phyloP scores from a whole-genome alignment of 2,888 invertebrate species.

The Cybosia mesomella region DNA sequence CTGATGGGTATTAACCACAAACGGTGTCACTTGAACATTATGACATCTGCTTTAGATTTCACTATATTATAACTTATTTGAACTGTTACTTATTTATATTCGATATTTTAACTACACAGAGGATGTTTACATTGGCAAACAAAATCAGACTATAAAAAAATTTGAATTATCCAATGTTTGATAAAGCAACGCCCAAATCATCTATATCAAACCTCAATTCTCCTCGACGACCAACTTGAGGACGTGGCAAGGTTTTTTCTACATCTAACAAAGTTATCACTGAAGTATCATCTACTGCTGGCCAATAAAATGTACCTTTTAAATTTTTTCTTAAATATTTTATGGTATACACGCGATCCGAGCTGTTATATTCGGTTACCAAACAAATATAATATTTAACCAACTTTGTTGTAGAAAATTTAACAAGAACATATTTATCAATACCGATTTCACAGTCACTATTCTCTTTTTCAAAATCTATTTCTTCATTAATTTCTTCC shows the following conservation, averaged over 20 bases:
- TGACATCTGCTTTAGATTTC: too few relatives aligned
- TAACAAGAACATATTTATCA: constrained; percentile 26
- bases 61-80: too few relatives aligned
- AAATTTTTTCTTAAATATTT: constrained; percentile 26
- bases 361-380: background rate
- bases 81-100: too few relatives aligned
- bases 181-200: constrained; percentile 21
- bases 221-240: constrained; percentile 27
- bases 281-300: constrained; percentile 22
- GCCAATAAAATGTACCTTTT: constrained; percentile 27
- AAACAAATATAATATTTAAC: constrained; percentile 27
- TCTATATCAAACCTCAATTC: constrained; percentile 23
- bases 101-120: too few relatives aligned
- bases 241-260: constrained; percentile 26
- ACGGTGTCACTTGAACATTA: too few relatives aligned
- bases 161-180: constrained; percentile 16
- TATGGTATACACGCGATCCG: constrained; percentile 22
- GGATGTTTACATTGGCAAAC: too few relatives aligned
- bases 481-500: constrained; percentile 29
- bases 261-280: constrained; percentile 25
- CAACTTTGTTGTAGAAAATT: constrained; percentile 25
- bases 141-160: constrained; percentile 3
- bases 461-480: constrained; percentile 24
- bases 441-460: constrained; percentile 22
- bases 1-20: too few relatives aligned